A percentile compares a stretch with the other conserved stretches of the same genome.
Conservation (phyloP, 2,888 invertebrate species). For the Himalopsyche kuldschensis region DNA sequence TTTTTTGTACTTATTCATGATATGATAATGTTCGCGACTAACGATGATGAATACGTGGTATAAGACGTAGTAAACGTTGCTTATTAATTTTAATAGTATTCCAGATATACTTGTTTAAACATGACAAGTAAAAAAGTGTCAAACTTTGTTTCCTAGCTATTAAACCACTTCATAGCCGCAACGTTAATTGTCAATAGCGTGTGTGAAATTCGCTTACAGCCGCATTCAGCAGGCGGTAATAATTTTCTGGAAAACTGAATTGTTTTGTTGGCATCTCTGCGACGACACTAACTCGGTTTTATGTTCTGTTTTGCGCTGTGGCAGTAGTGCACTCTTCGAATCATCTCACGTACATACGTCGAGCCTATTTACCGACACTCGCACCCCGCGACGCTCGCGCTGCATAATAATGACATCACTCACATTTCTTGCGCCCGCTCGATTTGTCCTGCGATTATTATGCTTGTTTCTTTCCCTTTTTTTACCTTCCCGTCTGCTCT, state of each 20-base stretch:
- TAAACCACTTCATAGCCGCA: background rate
- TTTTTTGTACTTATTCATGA: too few relatives aligned
- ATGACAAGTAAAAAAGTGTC: too few relatives aligned
- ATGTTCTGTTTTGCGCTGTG: background rate
- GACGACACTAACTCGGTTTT: background rate
- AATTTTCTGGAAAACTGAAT: background rate
- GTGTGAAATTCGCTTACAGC: background rate
- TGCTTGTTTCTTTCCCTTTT: background rate
- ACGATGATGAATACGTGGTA: too few relatives aligned
- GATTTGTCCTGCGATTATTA: constrained; percentile 1
- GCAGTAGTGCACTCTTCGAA: background rate
- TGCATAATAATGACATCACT: constrained; percentile 25
- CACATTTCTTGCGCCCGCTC: background rate
- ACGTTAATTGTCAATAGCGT: background rate
- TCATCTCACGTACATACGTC: constrained; percentile 17
- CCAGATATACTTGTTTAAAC: too few relatives aligned
- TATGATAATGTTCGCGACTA: too few relatives aligned
- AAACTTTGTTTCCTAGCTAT: too few relatives aligned
- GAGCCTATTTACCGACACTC: constrained; percentile 19
- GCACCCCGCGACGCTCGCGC: background rate
- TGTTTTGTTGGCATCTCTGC: background rate
- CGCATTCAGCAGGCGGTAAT: background rate
- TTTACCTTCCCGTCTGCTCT: background rate
- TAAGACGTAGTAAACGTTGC: too few relatives aligned
- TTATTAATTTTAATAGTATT: too few relatives aligned